Conservation (phyloP, 2,888 invertebrate genomes). For the Erpobdella octoculata region DNA sequence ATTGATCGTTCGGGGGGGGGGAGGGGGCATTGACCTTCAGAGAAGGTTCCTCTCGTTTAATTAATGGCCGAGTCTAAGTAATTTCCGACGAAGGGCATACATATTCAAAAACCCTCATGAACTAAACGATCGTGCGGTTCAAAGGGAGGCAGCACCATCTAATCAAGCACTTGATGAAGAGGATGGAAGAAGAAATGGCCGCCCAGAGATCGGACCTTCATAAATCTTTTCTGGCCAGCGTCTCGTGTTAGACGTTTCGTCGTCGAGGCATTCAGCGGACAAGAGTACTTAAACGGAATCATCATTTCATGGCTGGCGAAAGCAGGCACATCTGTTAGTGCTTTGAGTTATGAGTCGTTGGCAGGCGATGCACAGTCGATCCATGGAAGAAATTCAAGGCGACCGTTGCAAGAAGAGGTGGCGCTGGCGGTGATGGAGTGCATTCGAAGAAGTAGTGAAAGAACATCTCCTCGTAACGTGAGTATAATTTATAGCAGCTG, state of each 20-base stretch:
- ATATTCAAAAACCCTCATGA: no score
- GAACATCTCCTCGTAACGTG: no score
- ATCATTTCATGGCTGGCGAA: background rate
- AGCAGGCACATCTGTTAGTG: background rate
- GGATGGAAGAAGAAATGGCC: background rate
- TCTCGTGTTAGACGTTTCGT: no score
- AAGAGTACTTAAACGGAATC: background rate
- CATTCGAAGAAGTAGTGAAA: background rate
- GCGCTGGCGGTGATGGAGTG: background rate
- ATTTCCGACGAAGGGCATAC: no score
- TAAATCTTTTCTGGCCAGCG: background rate
- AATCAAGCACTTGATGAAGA: constrained; percentile 8
- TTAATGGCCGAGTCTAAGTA: no score
- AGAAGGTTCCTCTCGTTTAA: no score
- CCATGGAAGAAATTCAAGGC: background rate
- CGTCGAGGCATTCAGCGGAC: constrained; percentile 5
- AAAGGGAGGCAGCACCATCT: background rate
- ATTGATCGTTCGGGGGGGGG: no score
- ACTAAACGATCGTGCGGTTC: background rate
- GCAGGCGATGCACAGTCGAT: background rate
- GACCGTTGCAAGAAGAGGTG: background rate
- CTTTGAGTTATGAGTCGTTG: background rate
- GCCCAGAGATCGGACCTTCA: background rate
- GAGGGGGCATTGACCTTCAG: no score
- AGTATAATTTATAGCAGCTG: no score